phyloP scores from a whole-genome alignment of 2,888 invertebrate species.

The Seira ritae region DNA sequence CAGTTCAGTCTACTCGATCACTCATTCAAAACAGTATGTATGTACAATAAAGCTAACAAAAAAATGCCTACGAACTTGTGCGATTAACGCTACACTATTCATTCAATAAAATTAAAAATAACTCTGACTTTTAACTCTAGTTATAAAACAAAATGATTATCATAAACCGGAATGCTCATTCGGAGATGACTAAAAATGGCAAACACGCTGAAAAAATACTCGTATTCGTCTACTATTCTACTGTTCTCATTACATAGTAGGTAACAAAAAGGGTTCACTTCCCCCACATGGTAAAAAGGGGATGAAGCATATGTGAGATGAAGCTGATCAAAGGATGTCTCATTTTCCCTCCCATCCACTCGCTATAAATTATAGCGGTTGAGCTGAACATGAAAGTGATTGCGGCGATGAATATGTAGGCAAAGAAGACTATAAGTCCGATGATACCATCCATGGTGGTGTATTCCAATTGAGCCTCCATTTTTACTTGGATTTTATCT shows the following conservation, averaged over 20 bases:
- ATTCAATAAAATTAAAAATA: too few species aligned
- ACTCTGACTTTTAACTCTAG: too few species aligned
- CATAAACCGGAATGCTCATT: too few species aligned
- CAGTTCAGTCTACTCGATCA: too few species aligned
- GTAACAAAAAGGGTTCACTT: too few species aligned
- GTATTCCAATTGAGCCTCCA: conserved; percentile 56
- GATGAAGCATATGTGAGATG: conserved; percentile 44
- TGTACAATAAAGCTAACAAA: too few species aligned
- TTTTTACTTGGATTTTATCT: neutral
- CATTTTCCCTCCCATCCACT: conserved; percentile 65
- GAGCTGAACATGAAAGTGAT: conserved; percentile 53
- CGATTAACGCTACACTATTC: too few species aligned
- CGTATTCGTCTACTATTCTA: neutral
- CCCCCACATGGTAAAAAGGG: conserved; percentile 49
- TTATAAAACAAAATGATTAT: too few species aligned
- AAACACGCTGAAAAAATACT: too few species aligned
- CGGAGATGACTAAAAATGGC: too few species aligned
- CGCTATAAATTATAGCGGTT: conserved; percentile 52
- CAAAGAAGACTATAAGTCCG: conserved; percentile 52
- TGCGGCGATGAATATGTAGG: conserved; percentile 42
- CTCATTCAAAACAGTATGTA: too few species aligned
- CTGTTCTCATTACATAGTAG: neutral
- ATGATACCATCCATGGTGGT: conserved; percentile 60
- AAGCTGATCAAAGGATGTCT: conserved; percentile 54
- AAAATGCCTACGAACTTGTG: too few species aligned